Base-by-base conservation (phyloP, 2,888 invertebrate species). In the Eupithecia inturbata region DNA sequence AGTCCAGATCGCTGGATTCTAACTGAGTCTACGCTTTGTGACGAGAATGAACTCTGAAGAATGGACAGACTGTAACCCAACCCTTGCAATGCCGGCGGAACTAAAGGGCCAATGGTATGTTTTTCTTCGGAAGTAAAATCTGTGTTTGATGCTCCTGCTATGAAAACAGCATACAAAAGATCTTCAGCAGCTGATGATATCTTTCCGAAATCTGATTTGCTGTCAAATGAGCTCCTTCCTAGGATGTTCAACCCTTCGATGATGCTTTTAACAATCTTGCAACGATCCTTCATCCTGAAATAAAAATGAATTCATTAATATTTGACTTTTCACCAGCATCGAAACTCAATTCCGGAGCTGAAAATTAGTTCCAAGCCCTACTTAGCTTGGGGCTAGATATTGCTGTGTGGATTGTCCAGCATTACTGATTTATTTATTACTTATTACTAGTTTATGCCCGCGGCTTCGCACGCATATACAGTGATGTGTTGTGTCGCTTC, bases 1-100 rank as follows among this genome's bases (percentile, higher is more conserved):
- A 72, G 41, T 19, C 72, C 72, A 7, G 72, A 72, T 63, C 72
- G 22, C 49, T 72, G 64, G 22, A 72, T 72, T 62, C 67, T 67
- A 36, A 57, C 33, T 19, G 68, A 72, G 14, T 72, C 72, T 45
- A 63, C 19, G 68, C 72, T 72, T 16, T n/a, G 19, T 31, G 72
- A 72, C 1, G 67, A 60, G 28, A 72, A 72, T 14, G 39, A 31
- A 63, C 64, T 72, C 3, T 72, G 60, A 62, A 72, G 68, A 63
- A n/a, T 31, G 2, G 66, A 67, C 22, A 72, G 6, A 1, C 53
- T 60, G 28, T 72, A 67, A 16, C 72, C 63, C 33, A 72, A 53
- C 5, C 62, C 72, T 19, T 72, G 68, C 16, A 72, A 45, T 14
- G 68, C 68, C 14, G 72, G 22, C 7, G 72, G 72, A n/a, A 72